Evolutionary conservation across 2,113 vertebrate species (phyloP).

Genomic region (Anthoscopus minutus): DNA sequence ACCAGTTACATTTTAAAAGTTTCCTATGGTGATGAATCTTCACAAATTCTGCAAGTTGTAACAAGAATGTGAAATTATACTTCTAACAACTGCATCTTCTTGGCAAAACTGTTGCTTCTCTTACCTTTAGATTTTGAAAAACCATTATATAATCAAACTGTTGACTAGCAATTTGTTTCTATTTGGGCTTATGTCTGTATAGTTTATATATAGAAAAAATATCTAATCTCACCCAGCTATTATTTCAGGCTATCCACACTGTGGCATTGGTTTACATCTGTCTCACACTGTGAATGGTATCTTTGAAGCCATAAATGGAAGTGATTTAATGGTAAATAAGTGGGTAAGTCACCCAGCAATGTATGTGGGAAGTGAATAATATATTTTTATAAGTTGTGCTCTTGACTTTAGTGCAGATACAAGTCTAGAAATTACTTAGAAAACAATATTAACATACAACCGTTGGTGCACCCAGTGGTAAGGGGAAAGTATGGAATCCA

Average conservation of each 20-base stretch:
- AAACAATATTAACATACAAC: neutral
- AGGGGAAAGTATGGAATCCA: neutral
- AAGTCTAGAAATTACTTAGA: neutral
- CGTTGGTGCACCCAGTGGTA: neutral
- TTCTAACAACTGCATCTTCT: neutral
- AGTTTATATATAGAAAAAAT: neutral
- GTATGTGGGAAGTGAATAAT: neutral
- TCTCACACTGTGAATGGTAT: neutral
- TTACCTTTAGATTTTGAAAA: neutral
- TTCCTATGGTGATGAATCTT: neutral
- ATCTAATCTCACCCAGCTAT: neutral
- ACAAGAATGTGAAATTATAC: neutral
- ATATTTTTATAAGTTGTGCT: neutral
- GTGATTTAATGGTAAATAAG: neutral
- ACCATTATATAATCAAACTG: neutral
- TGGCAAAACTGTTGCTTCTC: neutral
- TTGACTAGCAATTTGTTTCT: neutral
- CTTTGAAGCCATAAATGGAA: neutral
- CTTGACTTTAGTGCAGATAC: neutral
- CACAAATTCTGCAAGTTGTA: neutral
- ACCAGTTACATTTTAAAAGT: neutral
- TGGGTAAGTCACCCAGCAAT: neutral
- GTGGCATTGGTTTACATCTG: neutral
- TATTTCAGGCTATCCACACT: neutral
- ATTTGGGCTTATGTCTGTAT: neutral